Percentiles rank a stretch among this genome's conserved stretches.
phyloP scores from a whole-genome alignment of 2,888 invertebrate genomes.

The Campaea margaritaria region DNA sequence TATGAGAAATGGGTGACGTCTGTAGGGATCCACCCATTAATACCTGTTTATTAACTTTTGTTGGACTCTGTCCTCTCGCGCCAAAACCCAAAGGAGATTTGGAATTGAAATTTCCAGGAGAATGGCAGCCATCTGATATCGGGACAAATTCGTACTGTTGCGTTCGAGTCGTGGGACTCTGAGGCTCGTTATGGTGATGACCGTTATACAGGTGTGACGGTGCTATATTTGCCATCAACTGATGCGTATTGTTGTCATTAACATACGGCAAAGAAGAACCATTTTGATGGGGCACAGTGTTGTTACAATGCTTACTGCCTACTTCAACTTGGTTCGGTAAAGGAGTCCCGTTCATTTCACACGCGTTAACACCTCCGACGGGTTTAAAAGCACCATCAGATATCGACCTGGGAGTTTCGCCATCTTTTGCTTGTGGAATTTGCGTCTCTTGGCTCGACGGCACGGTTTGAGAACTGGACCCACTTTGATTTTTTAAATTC shows the following conservation, averaged over 20 bases:
- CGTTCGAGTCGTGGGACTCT: conserved; percentile 91
- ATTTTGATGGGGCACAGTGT: conserved; percentile 61
- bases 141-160: conserved; percentile 94
- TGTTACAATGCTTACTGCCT: conserved; percentile 56
- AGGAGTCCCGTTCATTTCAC: conserved; percentile 56
- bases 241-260: conserved; percentile 53
- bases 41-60: conserved; percentile 65
- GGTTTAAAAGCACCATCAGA: conserved; percentile 72
- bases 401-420: conserved; percentile 59
- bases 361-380: conserved; percentile 49
- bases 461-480: conserved; percentile 60
- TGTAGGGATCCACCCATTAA: conserved; percentile 76
- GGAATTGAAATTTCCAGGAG: conserved; percentile 82
- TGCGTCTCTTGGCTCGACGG: conserved; percentile 56
- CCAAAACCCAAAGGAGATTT: conserved; percentile 75
- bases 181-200: conserved; percentile 84
- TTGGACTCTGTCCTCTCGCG: conserved; percentile 71
- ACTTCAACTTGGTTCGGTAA: conserved; percentile 52
- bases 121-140: conserved; percentile 92
- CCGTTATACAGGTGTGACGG: conserved; percentile 69
- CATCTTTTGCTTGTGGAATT: conserved; percentile 51
- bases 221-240: conserved; percentile 52
- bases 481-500: conserved; percentile 84
- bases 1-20: conserved; percentile 84
- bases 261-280: conserved; percentile 58